Percentiles rank a stretch among this genome's conserved stretches.
phyloP scores from a whole-genome alignment of 2,113 vertebrate genomes.

The Verasper variegatus region DNA sequence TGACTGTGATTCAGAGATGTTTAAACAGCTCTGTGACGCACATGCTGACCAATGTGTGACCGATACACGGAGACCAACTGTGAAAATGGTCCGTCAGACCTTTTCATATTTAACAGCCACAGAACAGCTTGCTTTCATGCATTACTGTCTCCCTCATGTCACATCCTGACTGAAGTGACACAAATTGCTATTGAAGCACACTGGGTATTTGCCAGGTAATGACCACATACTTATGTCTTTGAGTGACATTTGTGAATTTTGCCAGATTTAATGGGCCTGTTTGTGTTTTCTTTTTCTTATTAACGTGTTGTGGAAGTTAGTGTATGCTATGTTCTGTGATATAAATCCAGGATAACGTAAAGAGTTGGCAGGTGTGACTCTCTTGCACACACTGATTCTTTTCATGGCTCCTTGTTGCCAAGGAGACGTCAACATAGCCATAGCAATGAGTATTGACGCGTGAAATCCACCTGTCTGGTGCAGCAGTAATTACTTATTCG shows the following conservation, averaged over 20 bases:
- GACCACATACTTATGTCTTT: neutral
- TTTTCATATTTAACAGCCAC: neutral
- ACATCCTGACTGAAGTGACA: too few relatives aligned
- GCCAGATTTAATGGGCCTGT: too few relatives aligned
- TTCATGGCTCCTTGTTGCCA: slow-evolving; percentile 55
- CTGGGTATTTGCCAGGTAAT: neutral
- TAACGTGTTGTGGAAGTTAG: neutral
- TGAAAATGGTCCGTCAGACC: neutral
- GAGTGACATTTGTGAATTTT: neutral
- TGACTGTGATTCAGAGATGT: neutral
- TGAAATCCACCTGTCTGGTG: slow-evolving; percentile 73
- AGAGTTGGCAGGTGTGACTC: slow-evolving; percentile 16
- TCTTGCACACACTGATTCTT: slow-evolving; percentile 6
- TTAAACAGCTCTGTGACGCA: neutral
- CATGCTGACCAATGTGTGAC: neutral
- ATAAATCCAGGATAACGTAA: neutral
- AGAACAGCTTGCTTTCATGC: too few relatives aligned
- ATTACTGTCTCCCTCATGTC: too few relatives aligned
- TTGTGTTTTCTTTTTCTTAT: neutral
- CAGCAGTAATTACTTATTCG: slow-evolving; percentile 72
- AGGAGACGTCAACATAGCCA: slow-evolving; percentile 69
- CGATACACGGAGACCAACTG: too few relatives aligned
- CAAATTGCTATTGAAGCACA: too few relatives aligned
- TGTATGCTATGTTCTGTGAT: neutral
- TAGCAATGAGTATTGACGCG: slow-evolving; percentile 66